These are phyloP conservation scores for Lanius collurio DNA, from an alignment of 2,113 vertebrate genomes.

Conservation along the genomic window DNA sequence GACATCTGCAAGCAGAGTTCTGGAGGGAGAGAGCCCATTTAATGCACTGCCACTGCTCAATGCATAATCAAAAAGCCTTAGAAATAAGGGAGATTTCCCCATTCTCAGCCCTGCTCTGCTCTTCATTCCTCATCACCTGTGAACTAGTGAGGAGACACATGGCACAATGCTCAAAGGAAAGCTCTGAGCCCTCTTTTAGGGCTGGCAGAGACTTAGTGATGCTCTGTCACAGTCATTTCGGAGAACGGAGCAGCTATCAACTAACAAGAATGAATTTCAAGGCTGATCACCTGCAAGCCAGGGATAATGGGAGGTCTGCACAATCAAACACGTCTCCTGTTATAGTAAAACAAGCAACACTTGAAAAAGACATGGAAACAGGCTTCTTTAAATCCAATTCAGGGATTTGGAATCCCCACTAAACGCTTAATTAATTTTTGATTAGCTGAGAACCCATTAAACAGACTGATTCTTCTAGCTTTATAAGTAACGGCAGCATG, in stretches of 20 bases:
- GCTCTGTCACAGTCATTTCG: constrained; percentile 54
- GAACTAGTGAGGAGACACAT: background rate
- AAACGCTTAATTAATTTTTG: constrained; percentile 86
- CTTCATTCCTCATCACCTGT: background rate
- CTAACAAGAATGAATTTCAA: constrained; percentile 56
- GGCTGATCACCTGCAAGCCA: constrained; percentile 60
- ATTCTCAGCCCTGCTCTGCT: background rate
- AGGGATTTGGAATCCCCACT: constrained; percentile 77
- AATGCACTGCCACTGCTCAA: background rate
- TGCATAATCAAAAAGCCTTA: background rate
- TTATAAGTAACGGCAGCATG: constrained; percentile 73
- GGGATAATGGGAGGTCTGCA: constrained; percentile 62
- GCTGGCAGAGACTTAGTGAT: constrained; percentile 59
- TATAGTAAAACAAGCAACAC: constrained; percentile 71
- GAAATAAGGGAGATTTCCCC: background rate
- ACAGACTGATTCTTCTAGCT: constrained; percentile 75
- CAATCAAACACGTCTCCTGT: constrained; percentile 61
- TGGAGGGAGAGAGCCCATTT: background rate
- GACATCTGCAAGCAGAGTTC: background rate
- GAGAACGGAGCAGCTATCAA: constrained; percentile 40
- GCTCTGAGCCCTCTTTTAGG: constrained; percentile 42
- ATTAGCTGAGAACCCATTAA: constrained; percentile 84
- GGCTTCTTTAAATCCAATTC: constrained; percentile 75
- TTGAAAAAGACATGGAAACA: constrained; percentile 66
- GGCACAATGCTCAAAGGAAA: constrained; percentile 18